A percentile compares a stretch with the other conserved stretches of the same genome.
phyloP scores from a whole-genome alignment of 2,888 invertebrate species.

The Sminthurinus aureus region DNA sequence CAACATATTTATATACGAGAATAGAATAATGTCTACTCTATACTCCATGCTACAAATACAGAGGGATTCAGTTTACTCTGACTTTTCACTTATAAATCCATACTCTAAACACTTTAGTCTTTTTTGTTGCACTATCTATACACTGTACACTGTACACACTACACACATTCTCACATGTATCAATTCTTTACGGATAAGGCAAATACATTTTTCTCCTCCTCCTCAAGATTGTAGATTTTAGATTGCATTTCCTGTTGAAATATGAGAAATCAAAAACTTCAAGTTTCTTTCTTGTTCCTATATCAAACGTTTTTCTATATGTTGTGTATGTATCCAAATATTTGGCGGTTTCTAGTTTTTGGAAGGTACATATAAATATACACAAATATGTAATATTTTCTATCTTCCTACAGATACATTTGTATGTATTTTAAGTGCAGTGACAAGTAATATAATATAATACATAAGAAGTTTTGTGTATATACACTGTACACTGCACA shows the following conservation, averaged over 20 bases:
- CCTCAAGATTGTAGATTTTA: not conserved
- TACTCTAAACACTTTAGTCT: too few relatives aligned
- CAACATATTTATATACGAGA: not conserved
- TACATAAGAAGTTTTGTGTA: not conserved
- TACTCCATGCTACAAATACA: not conserved
- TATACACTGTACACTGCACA: not conserved
- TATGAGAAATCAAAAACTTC: conserved; percentile 19
- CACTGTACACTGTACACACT: too few relatives aligned
- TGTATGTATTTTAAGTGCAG: not conserved
- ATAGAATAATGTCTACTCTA: not conserved
- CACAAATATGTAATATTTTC: too few relatives aligned
- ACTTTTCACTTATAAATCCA: too few relatives aligned
- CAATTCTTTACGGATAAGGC: not conserved
- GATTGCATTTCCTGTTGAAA: not conserved
- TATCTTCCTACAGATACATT: too few relatives aligned
- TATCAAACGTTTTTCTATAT: not conserved
- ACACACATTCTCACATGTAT: too few relatives aligned
- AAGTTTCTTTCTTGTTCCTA: not conserved
- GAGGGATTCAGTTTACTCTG: not conserved
- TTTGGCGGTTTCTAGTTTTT: too few relatives aligned
- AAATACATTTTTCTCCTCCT: not conserved
- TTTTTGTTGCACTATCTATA: too few relatives aligned
- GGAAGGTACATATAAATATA: too few relatives aligned
- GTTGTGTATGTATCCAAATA: too few relatives aligned
- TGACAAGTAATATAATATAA: not conserved